Conservation (phyloP, 2,113 vertebrate species). For the Misgurnus anguillicaudatus region DNA sequence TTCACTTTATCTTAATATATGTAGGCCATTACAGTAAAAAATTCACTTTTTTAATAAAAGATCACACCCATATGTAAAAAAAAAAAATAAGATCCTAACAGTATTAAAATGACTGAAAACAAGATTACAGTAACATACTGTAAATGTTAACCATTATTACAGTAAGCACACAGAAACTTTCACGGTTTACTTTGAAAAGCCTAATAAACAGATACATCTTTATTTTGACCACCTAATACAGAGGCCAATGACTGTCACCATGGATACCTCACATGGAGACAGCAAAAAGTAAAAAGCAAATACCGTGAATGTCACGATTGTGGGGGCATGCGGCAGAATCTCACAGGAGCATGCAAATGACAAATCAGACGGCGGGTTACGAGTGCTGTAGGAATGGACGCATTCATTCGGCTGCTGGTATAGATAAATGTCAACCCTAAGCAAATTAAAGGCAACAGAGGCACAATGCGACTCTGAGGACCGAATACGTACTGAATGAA, state of each 20-base stretch:
- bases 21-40: neutral
- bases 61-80: too few species aligned
- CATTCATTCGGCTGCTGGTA: neutral
- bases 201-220: conserved; percentile 43
- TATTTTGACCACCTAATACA: conserved; percentile 42
- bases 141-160: neutral
- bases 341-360: conserved; percentile 37
- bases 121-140: too few species aligned
- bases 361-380: neutral
- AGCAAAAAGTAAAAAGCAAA: conserved; percentile 50
- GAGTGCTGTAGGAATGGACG: neutral
- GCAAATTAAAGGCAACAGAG: conserved; percentile 7
- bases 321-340: conserved; percentile 37
- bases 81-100: neutral
- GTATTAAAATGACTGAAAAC: too few species aligned
- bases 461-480: neutral
- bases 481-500: neutral
- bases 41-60: too few species aligned
- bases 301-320: conserved; percentile 46
- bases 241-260: conserved; percentile 48
- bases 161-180: neutral
- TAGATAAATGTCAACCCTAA: neutral
- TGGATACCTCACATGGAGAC: conserved; percentile 51
- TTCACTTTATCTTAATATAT: conserved; percentile 16
- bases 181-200: conserved; percentile 4